Evolutionary conservation across 1,140 invertebrate species (phyloP).

Genomic region (Stegodyphus mimosarum): DNA sequence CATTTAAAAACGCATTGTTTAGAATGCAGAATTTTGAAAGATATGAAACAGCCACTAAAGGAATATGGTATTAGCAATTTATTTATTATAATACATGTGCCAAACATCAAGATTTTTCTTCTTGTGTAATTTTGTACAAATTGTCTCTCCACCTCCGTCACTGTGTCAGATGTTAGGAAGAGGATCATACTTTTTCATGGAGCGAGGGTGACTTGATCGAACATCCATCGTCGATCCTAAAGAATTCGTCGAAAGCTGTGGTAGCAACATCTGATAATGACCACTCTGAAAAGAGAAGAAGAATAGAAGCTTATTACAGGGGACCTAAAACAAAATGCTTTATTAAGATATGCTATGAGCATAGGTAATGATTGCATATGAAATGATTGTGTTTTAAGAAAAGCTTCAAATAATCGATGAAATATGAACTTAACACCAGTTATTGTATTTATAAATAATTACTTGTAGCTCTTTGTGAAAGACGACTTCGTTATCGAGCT

Average conservation of each 20-base stretch:
- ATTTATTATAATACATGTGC: background rate
- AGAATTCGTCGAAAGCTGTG: slow-evolving; percentile 41
- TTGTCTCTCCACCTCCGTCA: background rate
- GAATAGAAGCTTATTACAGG: background rate
- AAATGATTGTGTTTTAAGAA: too few species aligned
- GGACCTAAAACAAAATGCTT: background rate
- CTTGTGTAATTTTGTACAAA: background rate
- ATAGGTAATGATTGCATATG: too few species aligned
- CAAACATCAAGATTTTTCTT: background rate
- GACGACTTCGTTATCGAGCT: too few species aligned
- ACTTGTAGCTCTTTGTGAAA: too few species aligned
- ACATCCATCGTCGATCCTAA: slow-evolving; percentile 32
- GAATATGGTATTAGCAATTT: too few species aligned
- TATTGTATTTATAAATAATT: too few species aligned
- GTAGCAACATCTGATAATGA: slow-evolving; percentile 39
- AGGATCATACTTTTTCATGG: slow-evolving; percentile 56
- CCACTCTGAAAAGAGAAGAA: slow-evolving; percentile 49
- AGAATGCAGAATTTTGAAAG: background rate
- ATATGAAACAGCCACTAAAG: background rate
- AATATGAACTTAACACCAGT: too few species aligned
- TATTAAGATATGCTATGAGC: too few species aligned
- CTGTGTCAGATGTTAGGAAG: slow-evolving; percentile 48
- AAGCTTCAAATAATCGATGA: too few species aligned
- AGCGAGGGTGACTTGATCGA: slow-evolving; percentile 22
- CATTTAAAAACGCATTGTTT: too few species aligned